A percentile compares a stretch with the other conserved stretches of the same genome.
Evolutionary conservation across 1,140 invertebrate genomes (phyloP).

Genomic region (Onthophagus taurus): DNA sequence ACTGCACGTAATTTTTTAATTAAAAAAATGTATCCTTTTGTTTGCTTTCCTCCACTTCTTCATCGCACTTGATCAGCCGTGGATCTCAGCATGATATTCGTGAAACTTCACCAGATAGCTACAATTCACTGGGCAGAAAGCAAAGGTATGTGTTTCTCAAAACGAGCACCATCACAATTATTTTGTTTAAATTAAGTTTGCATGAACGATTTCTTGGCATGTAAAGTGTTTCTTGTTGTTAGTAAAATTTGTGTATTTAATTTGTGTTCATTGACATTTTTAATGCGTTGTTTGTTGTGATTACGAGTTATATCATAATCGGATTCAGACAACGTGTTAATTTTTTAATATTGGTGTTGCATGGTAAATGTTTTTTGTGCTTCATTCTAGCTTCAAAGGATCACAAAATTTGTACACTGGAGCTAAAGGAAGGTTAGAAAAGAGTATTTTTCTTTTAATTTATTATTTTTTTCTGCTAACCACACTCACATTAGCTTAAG

Average conservation of each 20-base stretch:
- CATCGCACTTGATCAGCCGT: too few relatives aligned
- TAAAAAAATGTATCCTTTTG: too few relatives aligned
- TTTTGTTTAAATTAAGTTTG: constrained; percentile 1
- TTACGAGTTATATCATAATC: too few relatives aligned
- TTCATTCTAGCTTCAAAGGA: constrained; percentile 44
- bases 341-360: too few relatives aligned
- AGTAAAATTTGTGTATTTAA: too few relatives aligned
- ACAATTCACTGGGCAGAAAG: constrained; percentile 48
- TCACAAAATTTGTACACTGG: constrained; percentile 40
- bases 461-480: constrained; percentile 17
- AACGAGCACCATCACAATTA: not conserved
- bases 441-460: constrained; percentile 12
- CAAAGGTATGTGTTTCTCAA: constrained; percentile 47
- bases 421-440: constrained; percentile 38
- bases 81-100: constrained; percentile 59
- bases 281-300: not conserved
- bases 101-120: constrained; percentile 53
- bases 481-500: constrained; percentile 10
- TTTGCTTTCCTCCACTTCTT: constrained; percentile 23
- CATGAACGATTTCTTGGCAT: too few relatives aligned
- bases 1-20: constrained; percentile 11
- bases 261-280: too few relatives aligned
- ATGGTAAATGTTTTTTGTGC: constrained; percentile 10
- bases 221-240: too few relatives aligned
- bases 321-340: too few relatives aligned